phyloP scores from a whole-genome alignment of 2,888 invertebrate species.

The Allacma fusca region DNA sequence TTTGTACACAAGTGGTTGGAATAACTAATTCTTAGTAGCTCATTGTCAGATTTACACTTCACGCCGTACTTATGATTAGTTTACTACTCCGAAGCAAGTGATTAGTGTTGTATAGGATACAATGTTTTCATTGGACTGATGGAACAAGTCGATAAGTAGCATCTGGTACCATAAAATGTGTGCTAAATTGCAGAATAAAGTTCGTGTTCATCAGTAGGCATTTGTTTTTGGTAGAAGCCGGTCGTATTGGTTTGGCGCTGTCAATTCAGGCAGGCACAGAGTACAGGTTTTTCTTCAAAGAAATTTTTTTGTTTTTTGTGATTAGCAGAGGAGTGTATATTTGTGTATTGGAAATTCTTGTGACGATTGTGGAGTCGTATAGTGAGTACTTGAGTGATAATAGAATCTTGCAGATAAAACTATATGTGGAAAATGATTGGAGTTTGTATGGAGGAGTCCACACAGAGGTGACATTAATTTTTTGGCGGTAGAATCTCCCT shows the following conservation, averaged over 20 bases:
- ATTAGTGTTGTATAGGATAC: conserved; percentile 13
- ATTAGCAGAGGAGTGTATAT: no score
- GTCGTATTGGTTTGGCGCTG: not conserved
- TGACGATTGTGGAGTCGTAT: no score
- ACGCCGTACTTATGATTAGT: conserved; percentile 20
- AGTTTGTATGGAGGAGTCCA: not conserved
- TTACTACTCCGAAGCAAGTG: conserved; percentile 6
- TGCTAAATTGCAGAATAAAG: not conserved
- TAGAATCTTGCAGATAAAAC: no score
- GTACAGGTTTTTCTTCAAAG: no score
- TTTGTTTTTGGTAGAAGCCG: no score
- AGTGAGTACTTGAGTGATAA: no score
- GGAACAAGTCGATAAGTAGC: conserved; percentile 4
- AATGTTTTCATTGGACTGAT: not conserved
- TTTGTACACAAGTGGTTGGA: conserved; percentile 20
- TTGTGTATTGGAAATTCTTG: no score
- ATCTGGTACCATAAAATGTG: not conserved
- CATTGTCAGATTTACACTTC: conserved; percentile 1
- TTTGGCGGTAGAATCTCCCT: not conserved
- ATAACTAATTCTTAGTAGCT: conserved; percentile 4
- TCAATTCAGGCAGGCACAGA: not conserved
- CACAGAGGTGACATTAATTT: not conserved
- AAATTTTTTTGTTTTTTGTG: no score
- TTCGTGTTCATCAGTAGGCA: not conserved
- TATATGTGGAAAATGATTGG: not conserved